Conservation (phyloP, 2,888 invertebrate species). For the Sinopyrophorus schimmeli region DNA sequence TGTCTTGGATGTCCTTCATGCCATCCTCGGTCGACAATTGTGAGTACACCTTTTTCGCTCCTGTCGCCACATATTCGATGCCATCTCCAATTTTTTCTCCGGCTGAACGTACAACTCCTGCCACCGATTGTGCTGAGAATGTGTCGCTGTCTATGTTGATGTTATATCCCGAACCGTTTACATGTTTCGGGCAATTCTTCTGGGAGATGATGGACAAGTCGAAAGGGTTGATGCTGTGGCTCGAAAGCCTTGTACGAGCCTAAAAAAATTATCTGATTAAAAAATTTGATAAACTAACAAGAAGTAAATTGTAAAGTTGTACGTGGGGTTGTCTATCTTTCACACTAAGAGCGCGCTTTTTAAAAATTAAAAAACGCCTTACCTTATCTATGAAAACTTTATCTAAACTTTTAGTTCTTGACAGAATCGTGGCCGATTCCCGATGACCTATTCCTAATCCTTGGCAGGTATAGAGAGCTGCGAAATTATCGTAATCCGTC, state of each 20-base stretch:
- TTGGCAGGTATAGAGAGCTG: constrained; percentile 79
- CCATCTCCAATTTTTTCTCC: constrained; percentile 69
- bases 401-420: constrained; percentile 72
- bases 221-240: constrained; percentile 74
- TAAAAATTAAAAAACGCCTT: constrained; percentile 30
- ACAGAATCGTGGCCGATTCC: constrained; percentile 80
- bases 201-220: constrained; percentile 76
- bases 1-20: constrained; percentile 55
- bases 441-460: constrained; percentile 74
- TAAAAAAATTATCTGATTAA: constrained; percentile 43
- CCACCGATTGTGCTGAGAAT: constrained; percentile 73
- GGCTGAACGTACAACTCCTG: constrained; percentile 70
- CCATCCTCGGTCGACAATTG: constrained; percentile 57
- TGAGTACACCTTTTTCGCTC: constrained; percentile 72
- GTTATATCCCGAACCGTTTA: constrained; percentile 62
- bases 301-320: too few relatives aligned
- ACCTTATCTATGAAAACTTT: constrained; percentile 72
- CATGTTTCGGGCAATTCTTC: constrained; percentile 67
- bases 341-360: too few relatives aligned
- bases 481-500: constrained; percentile 75
- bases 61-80: constrained; percentile 70
- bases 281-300: too few relatives aligned
- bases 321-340: too few relatives aligned
- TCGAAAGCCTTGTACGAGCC: constrained; percentile 66
- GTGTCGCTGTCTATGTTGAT: constrained; percentile 77